Percentiles rank a stretch among this genome's conserved stretches.
These are phyloP conservation scores for Carassius auratus DNA, from an alignment of 2,113 vertebrate genomes.

Conservation along the genomic window DNA sequence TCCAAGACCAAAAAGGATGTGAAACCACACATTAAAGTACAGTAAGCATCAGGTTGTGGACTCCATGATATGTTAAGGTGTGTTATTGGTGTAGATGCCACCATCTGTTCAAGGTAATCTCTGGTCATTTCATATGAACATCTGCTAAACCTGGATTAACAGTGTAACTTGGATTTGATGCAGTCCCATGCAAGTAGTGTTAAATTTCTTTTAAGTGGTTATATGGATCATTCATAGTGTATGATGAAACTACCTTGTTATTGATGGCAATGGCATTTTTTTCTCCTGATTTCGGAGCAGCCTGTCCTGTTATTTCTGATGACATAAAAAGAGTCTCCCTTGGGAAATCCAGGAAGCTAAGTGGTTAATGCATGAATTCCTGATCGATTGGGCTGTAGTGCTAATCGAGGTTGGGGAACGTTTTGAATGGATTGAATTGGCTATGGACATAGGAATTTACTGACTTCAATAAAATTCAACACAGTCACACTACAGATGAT, in stretches of 20 bases:
- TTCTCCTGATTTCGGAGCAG: background rate
- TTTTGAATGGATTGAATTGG: background rate
- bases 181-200: too few species aligned
- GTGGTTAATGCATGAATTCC: background rate
- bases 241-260: background rate
- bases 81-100: too few species aligned
- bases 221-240: background rate
- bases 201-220: background rate
- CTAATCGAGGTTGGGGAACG: background rate
- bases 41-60: too few species aligned
- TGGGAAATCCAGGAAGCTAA: background rate
- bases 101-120: too few species aligned
- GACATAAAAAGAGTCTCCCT: background rate
- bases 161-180: too few species aligned
- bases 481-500: too few species aligned
- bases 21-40: too few species aligned
- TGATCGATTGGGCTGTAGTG: background rate
- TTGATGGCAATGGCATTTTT: background rate
- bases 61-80: too few species aligned
- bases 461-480: background rate
- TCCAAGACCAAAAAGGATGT: too few species aligned
- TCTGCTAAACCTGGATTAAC: too few species aligned
- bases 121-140: too few species aligned
- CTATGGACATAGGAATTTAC: background rate
- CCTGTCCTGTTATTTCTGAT: background rate